A percentile compares a stretch with the other conserved stretches of the same genome.
Evolutionary conservation across 2,113 vertebrate genomes (phyloP).

Genomic region (Alosa alosa): DNA sequence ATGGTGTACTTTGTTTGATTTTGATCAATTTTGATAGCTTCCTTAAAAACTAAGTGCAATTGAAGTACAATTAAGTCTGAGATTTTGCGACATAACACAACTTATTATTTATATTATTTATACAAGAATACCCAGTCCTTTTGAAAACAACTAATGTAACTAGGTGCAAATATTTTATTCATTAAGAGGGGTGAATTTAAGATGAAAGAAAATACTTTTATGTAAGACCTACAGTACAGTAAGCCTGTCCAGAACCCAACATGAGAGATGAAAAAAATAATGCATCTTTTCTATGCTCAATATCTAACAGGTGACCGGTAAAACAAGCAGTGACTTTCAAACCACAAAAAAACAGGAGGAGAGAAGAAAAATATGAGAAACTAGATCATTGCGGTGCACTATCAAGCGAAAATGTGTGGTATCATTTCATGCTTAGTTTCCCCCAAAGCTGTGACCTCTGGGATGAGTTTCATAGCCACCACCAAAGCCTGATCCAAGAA

Average conservation of each 20-base stretch:
- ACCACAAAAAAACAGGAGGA: neutral
- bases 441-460: constrained; percentile 1
- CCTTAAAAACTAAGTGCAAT: too few species aligned
- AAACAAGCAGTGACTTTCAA: neutral
- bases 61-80: too few species aligned
- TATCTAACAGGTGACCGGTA: neutral
- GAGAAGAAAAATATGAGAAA: neutral
- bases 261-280: constrained; percentile 28
- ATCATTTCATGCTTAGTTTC: constrained; percentile 16
- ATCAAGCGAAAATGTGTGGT: constrained; percentile 1
- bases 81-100: too few species aligned
- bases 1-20: too few species aligned
- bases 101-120: too few species aligned
- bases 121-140: too few species aligned
- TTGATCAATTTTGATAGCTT: too few species aligned
- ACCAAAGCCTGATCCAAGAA: constrained; percentile 3
- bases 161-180: too few species aligned
- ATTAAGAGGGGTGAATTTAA: too few species aligned
- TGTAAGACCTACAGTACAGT: too few species aligned
- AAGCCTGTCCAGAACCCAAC: neutral
- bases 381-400: neutral
- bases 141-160: too few species aligned
- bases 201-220: too few species aligned
- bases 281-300: neutral
- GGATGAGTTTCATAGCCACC: neutral